These are phyloP conservation scores for Syritta pipiens DNA, from an alignment of 2,888 invertebrate species.

Conservation along the genomic window DNA sequence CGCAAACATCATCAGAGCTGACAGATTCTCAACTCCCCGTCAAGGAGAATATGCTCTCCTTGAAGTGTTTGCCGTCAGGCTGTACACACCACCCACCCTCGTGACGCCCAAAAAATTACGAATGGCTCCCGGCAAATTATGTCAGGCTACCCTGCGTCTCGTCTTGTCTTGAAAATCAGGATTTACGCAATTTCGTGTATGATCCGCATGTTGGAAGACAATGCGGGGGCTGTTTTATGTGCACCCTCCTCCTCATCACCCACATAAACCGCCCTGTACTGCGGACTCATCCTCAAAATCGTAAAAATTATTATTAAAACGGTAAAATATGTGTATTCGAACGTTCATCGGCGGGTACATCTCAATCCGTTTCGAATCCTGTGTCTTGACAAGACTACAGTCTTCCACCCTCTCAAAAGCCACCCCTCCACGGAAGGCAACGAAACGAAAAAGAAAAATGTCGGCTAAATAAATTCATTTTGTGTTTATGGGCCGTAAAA, in stretches of 20 bases:
- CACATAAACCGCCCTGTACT: slow-evolving; percentile 53
- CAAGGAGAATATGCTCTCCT: slow-evolving; percentile 29
- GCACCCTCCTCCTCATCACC: slow-evolving; percentile 14
- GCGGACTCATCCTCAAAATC: slow-evolving; percentile 50
- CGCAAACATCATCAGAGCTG: slow-evolving; percentile 39
- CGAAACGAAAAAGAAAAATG: background rate
- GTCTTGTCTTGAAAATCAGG: slow-evolving; percentile 45
- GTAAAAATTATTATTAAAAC: slow-evolving; percentile 67
- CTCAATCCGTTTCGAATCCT: slow-evolving; percentile 62
- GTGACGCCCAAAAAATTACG: slow-evolving; percentile 50
- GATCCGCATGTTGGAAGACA: slow-evolving; percentile 49
- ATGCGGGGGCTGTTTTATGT: slow-evolving; percentile 45
- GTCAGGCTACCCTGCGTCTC: slow-evolving; percentile 11
- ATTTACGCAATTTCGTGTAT: slow-evolving; percentile 62
- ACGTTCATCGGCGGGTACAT: slow-evolving; percentile 47
- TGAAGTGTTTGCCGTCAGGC: slow-evolving; percentile 33
- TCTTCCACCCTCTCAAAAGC: too few relatives aligned
- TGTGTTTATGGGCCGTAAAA: slow-evolving; percentile 70
- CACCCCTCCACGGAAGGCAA: slow-evolving; percentile 13
- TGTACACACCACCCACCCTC: background rate
- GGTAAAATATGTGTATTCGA: slow-evolving; percentile 60
- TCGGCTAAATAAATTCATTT: slow-evolving; percentile 68
- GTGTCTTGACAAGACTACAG: slow-evolving; percentile 47
- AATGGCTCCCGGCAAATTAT: slow-evolving; percentile 63
- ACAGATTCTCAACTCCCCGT: background rate